Evolutionary conservation across 2,888 invertebrate genomes (phyloP).

Genomic region (Bombylius discolor): DNA sequence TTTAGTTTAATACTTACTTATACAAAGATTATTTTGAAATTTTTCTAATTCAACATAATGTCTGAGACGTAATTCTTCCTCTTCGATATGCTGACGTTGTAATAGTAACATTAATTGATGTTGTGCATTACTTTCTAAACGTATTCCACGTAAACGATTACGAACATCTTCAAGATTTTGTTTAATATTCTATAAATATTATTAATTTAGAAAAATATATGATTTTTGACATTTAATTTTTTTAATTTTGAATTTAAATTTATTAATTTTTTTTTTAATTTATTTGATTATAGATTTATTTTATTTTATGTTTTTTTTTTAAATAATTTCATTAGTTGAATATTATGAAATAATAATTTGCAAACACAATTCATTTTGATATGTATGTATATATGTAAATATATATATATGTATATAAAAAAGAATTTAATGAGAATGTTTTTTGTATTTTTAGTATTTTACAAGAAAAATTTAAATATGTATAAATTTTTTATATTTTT

Average conservation of each 20-base stretch:
- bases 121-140: conserved; percentile 32
- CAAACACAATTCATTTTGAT: too few relatives aligned
- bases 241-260: background rate
- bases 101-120: conserved; percentile 31
- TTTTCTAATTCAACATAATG: conserved; percentile 36
- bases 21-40: conserved; percentile 32
- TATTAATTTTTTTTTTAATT: background rate
- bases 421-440: too few relatives aligned
- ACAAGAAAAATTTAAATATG: too few relatives aligned
- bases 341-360: too few relatives aligned
- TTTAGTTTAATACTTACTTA: conserved; percentile 20
- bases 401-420: too few relatives aligned
- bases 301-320: too few relatives aligned
- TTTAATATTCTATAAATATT: conserved; percentile 29
- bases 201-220: background rate
- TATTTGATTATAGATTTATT: too few relatives aligned
- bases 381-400: too few relatives aligned
- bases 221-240: background rate
- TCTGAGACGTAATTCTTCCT: conserved; percentile 33
- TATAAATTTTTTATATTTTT: too few relatives aligned
- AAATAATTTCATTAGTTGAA: too few relatives aligned
- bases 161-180: conserved; percentile 33
- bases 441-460: too few relatives aligned
- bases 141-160: conserved; percentile 29
- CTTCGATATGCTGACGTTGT: conserved; percentile 35